Conservation (phyloP, 2,797 vertebrate genomes). For the Remorina albescens region DNA sequence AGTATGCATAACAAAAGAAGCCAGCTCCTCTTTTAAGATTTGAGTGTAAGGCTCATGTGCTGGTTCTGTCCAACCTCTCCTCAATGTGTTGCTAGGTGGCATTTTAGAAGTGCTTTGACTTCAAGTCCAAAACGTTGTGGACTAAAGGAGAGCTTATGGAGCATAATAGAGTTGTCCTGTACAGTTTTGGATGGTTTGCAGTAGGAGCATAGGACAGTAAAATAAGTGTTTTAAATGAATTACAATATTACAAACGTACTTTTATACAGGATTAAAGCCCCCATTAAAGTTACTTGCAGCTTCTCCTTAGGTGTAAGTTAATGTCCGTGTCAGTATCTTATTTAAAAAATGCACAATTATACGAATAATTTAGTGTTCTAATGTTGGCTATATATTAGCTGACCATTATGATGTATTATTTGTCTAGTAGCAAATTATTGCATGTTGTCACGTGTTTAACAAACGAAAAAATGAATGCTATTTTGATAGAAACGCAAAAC, state of each 20-base stretch:
- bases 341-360: constrained; percentile 13
- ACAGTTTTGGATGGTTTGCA: constrained; percentile 28
- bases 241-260: constrained; percentile 57
- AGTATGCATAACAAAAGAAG: constrained; percentile 17
- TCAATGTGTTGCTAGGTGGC: constrained; percentile 37
- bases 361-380: constrained; percentile 3
- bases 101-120: constrained; percentile 59
- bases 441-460: constrained; percentile 2
- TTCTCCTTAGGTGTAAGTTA: constrained; percentile 1
- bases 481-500: not conserved
- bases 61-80: constrained; percentile 21
- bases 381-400: constrained; percentile 5
- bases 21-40: not conserved
- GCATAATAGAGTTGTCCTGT: constrained; percentile 13
- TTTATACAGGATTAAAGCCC: constrained; percentile 57
- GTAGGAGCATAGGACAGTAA: constrained; percentile 39
- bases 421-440: constrained; percentile 8
- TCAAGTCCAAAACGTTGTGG: constrained; percentile 46
- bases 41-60: constrained; percentile 15
- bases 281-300: constrained; percentile 55
- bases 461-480: not conserved
- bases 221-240: constrained; percentile 53
- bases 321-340: not conserved
- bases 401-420: constrained; percentile 3
- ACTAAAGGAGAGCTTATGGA: constrained; percentile 29